Percentiles rank a stretch among this genome's conserved stretches.
Conservation (phyloP, 2,888 invertebrate genomes). For the Ophioninae sp. region DNA sequence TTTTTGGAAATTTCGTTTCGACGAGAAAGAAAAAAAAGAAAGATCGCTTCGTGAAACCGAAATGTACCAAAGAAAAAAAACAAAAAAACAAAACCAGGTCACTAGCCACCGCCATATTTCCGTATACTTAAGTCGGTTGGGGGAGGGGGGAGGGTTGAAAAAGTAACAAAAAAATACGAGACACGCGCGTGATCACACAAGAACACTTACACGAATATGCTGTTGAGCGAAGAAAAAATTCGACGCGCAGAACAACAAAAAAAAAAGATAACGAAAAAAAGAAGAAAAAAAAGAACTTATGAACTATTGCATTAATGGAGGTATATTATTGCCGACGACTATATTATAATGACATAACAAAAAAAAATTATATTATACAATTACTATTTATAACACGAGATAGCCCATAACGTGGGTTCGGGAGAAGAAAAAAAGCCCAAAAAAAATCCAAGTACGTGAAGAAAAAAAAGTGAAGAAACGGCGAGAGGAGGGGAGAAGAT, state of each 20-base stretch:
- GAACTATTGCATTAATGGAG: conserved; percentile 71
- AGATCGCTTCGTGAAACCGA: too few species aligned
- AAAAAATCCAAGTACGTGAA: conserved; percentile 18
- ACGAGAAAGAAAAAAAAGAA: too few species aligned
- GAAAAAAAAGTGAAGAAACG: not conserved
- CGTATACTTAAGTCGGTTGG: not conserved
- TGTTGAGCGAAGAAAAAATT: conserved; percentile 47
- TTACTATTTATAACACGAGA: conserved; percentile 76
- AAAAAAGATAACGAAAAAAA: conserved; percentile 22
- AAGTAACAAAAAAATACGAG: not conserved
- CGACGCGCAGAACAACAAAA: conserved; percentile 37
- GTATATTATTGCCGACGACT: conserved; percentile 76
- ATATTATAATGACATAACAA: conserved; percentile 73
- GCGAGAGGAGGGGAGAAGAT: conserved; percentile 60
- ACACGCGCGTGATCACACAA: not conserved
- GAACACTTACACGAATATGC: conserved; percentile 3
- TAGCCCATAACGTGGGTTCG: conserved; percentile 53
- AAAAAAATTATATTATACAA: conserved; percentile 76
- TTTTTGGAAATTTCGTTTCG: too few species aligned
- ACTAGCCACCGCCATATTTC: conserved; percentile 21
- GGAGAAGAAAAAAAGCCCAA: conserved; percentile 33
- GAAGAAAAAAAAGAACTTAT: conserved; percentile 39
- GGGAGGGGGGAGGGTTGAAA: not conserved
- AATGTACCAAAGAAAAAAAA: too few species aligned
- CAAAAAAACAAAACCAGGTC: not conserved